Evolutionary conservation across 2,888 invertebrate species (phyloP), one percentile per base, ranked within the genome.

Genomic region (Lepidochitona cinerea): DNA sequence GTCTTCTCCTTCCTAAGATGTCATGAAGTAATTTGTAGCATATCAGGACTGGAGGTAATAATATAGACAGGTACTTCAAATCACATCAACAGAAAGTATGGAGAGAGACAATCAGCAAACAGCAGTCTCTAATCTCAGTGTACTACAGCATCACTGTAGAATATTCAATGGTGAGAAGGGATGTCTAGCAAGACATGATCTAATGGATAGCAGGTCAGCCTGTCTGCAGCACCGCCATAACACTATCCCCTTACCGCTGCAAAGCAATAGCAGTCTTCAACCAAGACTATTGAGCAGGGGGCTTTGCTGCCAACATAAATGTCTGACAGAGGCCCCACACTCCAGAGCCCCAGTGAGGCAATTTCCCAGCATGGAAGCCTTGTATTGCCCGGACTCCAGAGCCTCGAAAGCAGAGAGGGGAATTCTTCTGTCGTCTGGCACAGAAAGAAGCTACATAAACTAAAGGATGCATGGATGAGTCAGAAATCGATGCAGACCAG

Each of bases 401-500:
- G 64, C 68, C 73, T 29, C 59, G 14, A n/a, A n/a, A n/a, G 23
- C 14, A 32, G 32, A 29, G 59, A 59, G 23, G 12, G 59, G 59
- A 59, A 59, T 59, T 59, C 59, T 59, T 59, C 59, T 29, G 59
- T 59, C 59, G 59, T 59, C 59, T 59, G 32, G 59, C 26, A 59
- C 59, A 29, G 59, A 59, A 29, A 59, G 59, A 59, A 59, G 29
- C 23, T 29, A 59, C 32, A 29, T 59, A 59, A 49, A 49, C 49
- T 59, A 59, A 59, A 59, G 59, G 59, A 59, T 59, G 59, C 59
- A 59, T 29, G 59, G 59, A 59, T 59, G 59, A 59, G 59, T 59
- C 59, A 59, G 59, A 59, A 59, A 59, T 59, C 59, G 59, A 59
- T 59, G 59, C 59, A 59, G 59, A 23, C 59, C 1, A 26, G 49